Percentiles rank a stretch among this genome's conserved stretches.
phyloP scores from a whole-genome alignment of 2,797 vertebrate species.

The Aythya fuligula region DNA sequence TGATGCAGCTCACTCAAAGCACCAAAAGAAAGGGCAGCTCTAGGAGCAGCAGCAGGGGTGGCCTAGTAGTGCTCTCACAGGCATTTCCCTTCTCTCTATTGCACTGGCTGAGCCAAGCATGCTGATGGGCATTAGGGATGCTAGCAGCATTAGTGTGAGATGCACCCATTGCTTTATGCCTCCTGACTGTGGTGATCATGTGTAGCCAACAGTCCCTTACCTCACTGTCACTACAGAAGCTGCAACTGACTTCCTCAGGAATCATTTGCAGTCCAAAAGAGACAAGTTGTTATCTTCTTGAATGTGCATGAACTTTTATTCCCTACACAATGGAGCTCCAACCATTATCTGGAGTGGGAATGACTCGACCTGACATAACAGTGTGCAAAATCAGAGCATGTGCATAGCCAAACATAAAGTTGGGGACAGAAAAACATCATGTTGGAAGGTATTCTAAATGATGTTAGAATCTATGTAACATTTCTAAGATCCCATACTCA shows the following conservation, averaged over 20 bases:
- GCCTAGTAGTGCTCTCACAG: not conserved
- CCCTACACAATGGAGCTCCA: not conserved
- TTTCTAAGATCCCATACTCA: not conserved
- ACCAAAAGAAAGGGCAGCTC: not conserved
- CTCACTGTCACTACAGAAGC: rapidly evolving
- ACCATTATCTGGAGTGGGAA: not conserved
- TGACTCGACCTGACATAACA: not conserved
- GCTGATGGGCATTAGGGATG: not conserved
- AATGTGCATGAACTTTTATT: not conserved
- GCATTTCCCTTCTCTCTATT: not conserved
- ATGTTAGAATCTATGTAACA: not conserved
- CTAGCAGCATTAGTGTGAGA: not conserved
- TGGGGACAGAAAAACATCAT: not conserved
- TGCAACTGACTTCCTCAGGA: not conserved
- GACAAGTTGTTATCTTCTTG: not conserved
- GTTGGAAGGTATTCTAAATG: not conserved
- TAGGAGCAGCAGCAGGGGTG: not conserved
- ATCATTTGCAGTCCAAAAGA: not conserved
- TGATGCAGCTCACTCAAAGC: rapidly evolving
- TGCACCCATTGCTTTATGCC: not conserved
- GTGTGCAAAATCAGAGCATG: not conserved
- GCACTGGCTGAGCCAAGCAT: not conserved
- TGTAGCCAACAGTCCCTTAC: not conserved
- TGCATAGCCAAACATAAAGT: not conserved
- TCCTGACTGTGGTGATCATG: not conserved